Evolutionary conservation across 2,797 vertebrate species (phyloP), one percentile per base, ranked within the genome.

Genomic region (Aeoliscus strigatus): DNA sequence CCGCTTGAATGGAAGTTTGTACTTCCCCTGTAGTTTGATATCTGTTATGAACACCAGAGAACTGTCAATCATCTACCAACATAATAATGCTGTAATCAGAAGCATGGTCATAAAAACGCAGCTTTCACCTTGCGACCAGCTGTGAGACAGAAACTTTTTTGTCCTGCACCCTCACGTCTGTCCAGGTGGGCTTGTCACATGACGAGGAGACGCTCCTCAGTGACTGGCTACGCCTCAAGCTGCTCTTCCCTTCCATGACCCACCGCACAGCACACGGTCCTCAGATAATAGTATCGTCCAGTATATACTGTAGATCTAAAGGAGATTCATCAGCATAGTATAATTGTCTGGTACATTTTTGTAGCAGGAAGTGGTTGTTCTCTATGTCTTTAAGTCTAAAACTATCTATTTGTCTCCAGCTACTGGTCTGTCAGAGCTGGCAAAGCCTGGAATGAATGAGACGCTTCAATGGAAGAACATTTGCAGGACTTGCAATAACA

Each of bases 91-190:
- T 10, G 13, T 11, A 36, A 26, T 4, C 10, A 36, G 9, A 12
- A 7, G 6, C 8, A 8, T 9, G 8, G 24, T 25, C 24, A 25
- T 25, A 25, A 25, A 25, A 3, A 9, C 5, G 14, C 31, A 30
- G 57, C 6, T 29, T 47, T 76, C 46, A 88, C 89, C 78, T 70
- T 46, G 70, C 43, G 13, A 89, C 80, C 6, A 89, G 80, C 54
- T 82, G 74, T 14, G 87, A 89, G 59, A 90, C 89, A 25, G 88
- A 87, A 11, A 48, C 64, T 1, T 1, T 70, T 41, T 38, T 81
- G 33, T 80, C 78, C 44, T 16, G 42, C 24, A 66, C 62, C 29
- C 63, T 64, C 3, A 16, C 14, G 6, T 79, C 72, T 0, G 36
- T 57, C 82, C 77, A 61, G 52, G 27, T 26, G 4, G 67, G 41